Conservation (phyloP, 2,888 invertebrate genomes). For the Empis stercorea region DNA sequence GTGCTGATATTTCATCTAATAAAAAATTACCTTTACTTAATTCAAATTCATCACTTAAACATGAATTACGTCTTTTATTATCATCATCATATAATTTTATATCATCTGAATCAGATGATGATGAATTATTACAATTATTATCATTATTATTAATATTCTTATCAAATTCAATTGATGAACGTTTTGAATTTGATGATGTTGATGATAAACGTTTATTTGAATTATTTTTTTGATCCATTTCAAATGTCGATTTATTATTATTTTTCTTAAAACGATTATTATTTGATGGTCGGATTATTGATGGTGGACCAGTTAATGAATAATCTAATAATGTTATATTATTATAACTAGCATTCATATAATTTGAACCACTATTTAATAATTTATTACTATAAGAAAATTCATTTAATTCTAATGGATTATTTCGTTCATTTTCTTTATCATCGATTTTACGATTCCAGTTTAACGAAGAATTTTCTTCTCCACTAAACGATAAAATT, state of each 20-base stretch:
- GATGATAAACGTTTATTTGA: not conserved
- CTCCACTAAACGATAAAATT: too few species aligned
- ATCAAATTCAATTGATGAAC: too few species aligned
- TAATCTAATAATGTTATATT: constrained; percentile 48
- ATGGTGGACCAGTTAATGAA: constrained; percentile 18
- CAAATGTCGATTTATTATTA: too few species aligned
- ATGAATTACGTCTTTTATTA: constrained; percentile 6
- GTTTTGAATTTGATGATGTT: not conserved
- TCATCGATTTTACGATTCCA: constrained; percentile 5
- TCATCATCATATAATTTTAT: not conserved
- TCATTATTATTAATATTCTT: not conserved
- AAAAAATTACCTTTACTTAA: constrained; percentile 30
- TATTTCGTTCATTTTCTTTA: not conserved
- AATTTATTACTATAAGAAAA: not conserved
- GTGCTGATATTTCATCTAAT: constrained; percentile 38
- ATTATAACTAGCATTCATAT: constrained; percentile 47
- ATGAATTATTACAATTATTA: not conserved
- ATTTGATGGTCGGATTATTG: constrained; percentile 16
- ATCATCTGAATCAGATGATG: not conserved
- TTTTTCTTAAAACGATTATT: too few species aligned
- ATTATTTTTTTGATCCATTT: too few species aligned
- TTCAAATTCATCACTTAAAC: constrained; percentile 21
- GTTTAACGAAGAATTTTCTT: not conserved
- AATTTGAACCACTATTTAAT: constrained; percentile 15
- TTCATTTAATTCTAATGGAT: not conserved